Conservation (phyloP, 2,888 invertebrate species). For the Caenorhabditis sp. region DNA sequence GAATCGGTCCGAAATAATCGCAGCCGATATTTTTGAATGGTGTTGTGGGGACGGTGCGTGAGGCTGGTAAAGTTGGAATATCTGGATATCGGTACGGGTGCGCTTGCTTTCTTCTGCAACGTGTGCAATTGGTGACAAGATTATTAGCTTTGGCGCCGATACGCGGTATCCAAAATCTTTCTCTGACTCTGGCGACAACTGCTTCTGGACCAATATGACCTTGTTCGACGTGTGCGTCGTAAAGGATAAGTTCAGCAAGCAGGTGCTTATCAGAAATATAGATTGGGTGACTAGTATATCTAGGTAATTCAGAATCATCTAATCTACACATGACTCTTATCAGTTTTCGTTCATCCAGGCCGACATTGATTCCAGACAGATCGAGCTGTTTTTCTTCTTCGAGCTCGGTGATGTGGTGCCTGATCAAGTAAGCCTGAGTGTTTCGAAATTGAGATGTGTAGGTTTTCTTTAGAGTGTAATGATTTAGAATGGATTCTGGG, state of each 20-base stretch:
- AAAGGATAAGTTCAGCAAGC: neutral
- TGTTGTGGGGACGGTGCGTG: conserved; percentile 1
- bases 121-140: conserved; percentile 2
- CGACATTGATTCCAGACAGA: too few relatives aligned
- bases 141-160: neutral
- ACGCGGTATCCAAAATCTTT: too few relatives aligned
- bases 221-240: neutral
- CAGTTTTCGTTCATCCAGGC: too few relatives aligned
- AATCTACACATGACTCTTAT: too few relatives aligned
- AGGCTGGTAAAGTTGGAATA: conserved; percentile 13
- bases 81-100: conserved; percentile 12
- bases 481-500: too few relatives aligned
- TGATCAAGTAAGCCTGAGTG: too few relatives aligned
- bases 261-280: neutral
- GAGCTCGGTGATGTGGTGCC: too few relatives aligned
- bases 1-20: conserved; percentile 18
- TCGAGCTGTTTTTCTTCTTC: too few relatives aligned
- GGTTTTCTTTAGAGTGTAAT: too few relatives aligned
- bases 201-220: neutral
- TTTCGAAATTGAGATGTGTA: too few relatives aligned
- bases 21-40: conserved; percentile 15
- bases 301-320: too few relatives aligned
- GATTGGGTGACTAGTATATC: too few relatives aligned
- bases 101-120: conserved; percentile 10
- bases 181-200: neutral